Evolutionary conservation across 2,797 vertebrate species (phyloP).

Genomic region (Sebastes itinus): DNA sequence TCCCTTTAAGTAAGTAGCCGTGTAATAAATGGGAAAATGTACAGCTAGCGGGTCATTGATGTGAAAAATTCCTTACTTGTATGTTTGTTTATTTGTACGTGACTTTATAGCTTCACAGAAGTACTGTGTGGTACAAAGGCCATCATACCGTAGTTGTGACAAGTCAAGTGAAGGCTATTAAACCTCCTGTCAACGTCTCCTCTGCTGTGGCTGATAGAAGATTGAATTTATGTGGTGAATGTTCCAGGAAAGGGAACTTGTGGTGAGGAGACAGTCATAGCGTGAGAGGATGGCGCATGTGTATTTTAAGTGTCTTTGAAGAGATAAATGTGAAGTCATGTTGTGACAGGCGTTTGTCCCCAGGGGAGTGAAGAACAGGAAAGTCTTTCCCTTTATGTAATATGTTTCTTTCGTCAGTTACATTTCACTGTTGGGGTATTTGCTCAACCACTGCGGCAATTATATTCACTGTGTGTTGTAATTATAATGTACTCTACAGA

Average conservation of each 20-base stretch:
- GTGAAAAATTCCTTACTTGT: not conserved
- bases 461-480: not conserved
- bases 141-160: not conserved
- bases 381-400: not conserved
- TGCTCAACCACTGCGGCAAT: conserved; percentile 1
- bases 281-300: conserved; percentile 56
- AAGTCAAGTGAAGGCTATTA: conserved; percentile 14
- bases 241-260: conserved; percentile 15
- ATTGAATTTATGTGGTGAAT: conserved; percentile 17
- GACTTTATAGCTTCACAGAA: not conserved
- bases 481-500: not conserved
- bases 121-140: not conserved
- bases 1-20: too few relatives aligned
- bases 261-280: conserved; percentile 31
- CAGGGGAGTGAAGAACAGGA: conserved; percentile 34
- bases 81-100: not conserved
- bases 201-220: conserved; percentile 4
- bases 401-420: conserved; percentile 15
- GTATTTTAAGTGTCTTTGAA: conserved; percentile 43
- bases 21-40: too few relatives aligned
- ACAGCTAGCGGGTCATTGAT: too few relatives aligned
- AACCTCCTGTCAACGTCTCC: conserved; percentile 33
- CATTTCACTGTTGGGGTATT: conserved; percentile 23
- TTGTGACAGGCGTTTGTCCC: conserved; percentile 54
- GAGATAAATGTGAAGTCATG: conserved; percentile 46